A percentile compares a stretch with the other conserved stretches of the same genome.
phyloP scores from a whole-genome alignment of 2,113 vertebrate species.

The Tenebrosternarchus preto region DNA sequence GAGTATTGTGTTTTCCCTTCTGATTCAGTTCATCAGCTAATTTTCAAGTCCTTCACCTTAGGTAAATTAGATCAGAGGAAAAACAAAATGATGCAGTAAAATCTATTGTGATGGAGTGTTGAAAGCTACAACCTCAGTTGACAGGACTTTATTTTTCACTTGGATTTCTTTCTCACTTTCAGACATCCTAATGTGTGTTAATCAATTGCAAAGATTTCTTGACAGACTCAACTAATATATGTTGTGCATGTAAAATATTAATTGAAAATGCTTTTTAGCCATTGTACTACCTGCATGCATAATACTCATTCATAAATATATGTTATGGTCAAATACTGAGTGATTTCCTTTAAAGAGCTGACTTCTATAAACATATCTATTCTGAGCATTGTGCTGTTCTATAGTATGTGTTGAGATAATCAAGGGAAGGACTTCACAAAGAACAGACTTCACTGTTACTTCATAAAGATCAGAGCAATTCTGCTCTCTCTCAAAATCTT shows the following conservation, averaged over 20 bases:
- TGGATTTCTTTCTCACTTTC: too few species aligned
- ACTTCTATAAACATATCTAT: background rate
- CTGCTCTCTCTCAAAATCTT: background rate
- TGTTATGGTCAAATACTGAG: background rate
- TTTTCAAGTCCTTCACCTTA: slow-evolving; percentile 4
- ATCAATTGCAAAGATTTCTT: too few species aligned
- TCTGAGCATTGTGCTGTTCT: background rate
- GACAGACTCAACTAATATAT: too few species aligned
- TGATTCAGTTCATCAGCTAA: background rate
- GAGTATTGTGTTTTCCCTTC: background rate
- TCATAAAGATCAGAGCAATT: background rate
- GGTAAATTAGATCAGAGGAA: background rate
- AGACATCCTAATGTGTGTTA: too few species aligned
- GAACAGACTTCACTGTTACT: background rate
- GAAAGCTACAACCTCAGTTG: background rate
- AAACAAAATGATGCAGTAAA: background rate
- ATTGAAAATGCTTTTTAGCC: too few species aligned
- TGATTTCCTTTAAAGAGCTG: too few species aligned
- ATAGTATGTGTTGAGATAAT: background rate
- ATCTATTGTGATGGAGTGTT: background rate
- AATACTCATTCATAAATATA: too few species aligned
- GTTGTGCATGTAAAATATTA: too few species aligned
- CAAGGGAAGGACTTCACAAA: background rate
- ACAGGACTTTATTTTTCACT: background rate
- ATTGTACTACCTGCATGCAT: too few species aligned